Percentiles rank a stretch among this genome's conserved stretches.
phyloP scores from a whole-genome alignment of 2,797 vertebrate species.

The Merluccius polli region DNA sequence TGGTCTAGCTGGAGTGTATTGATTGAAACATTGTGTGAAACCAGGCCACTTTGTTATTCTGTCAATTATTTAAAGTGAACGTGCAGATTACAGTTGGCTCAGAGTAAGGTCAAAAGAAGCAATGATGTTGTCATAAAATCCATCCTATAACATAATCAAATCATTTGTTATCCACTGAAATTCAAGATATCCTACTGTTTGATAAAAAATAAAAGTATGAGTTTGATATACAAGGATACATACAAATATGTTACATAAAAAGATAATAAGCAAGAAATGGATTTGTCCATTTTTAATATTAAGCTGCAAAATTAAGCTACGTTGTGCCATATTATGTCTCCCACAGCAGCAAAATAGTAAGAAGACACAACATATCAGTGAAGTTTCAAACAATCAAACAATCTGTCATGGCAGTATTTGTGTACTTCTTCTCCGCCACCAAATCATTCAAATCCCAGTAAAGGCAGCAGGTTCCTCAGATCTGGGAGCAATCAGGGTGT shows the following conservation, averaged over 20 bases:
- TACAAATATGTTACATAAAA: too few species aligned
- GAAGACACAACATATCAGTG: not conserved
- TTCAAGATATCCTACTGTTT: not conserved
- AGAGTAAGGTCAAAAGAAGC: not conserved
- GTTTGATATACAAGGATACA: not conserved
- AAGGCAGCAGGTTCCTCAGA: not conserved
- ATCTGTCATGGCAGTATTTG: not conserved
- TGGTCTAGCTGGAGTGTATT: constrained; percentile 60
- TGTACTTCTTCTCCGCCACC: not conserved
- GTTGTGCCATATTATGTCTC: not conserved
- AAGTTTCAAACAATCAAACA: not conserved
- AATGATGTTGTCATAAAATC: not conserved
- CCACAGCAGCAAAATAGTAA: too few species aligned
- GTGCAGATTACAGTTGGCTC: constrained; percentile 12
- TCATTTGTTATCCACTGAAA: not conserved
- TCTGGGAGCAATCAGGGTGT: not conserved
- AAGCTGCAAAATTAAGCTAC: not conserved
- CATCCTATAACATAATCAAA: not conserved
- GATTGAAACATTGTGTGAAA: constrained; percentile 56
- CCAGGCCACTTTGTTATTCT: constrained; percentile 48
- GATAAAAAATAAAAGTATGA: not conserved
- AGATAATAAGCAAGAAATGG: not conserved
- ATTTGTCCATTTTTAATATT: too few species aligned
- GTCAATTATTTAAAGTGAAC: constrained; percentile 69
- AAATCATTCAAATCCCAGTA: not conserved